phyloP scores from a whole-genome alignment of 2,888 invertebrate genomes.

The Amphipoea lucens region DNA sequence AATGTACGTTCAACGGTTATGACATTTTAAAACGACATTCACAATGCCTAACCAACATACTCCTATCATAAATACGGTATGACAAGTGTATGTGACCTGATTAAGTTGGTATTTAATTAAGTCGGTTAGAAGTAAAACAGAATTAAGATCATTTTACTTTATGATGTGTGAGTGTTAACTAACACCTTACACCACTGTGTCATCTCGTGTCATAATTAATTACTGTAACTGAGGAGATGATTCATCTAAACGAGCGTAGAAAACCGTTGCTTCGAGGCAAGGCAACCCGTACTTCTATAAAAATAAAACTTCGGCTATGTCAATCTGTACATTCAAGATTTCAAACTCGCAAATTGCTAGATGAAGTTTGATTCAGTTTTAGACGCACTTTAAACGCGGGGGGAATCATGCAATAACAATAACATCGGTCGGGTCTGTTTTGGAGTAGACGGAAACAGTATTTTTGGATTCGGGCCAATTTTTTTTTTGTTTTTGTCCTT shows the following conservation, averaged over 20 bases:
- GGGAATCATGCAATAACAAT: conserved; percentile 46
- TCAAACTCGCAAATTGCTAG: background rate
- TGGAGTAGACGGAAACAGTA: conserved; percentile 35
- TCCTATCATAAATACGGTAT: background rate
- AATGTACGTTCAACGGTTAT: background rate
- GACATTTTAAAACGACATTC: conserved; percentile 1
- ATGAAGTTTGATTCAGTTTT: conserved; percentile 16
- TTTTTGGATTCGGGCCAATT: conserved; percentile 42
- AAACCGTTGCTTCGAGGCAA: background rate
- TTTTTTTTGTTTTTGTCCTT: conserved; percentile 12
- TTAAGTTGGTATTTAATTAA: conserved; percentile 2
- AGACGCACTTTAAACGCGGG: conserved; percentile 18
- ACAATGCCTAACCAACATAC: background rate
- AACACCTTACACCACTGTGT: conserved; percentile 13
- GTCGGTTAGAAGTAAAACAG: conserved; percentile 5
- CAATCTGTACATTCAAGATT: background rate
- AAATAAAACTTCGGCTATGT: background rate
- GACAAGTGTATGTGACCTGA: background rate
- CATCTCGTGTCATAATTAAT: conserved; percentile 16
- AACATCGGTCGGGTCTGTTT: conserved; percentile 39
- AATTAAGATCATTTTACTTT: conserved; percentile 13
- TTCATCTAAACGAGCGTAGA: conserved; percentile 12
- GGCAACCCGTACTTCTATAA: background rate
- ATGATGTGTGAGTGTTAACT: conserved; percentile 6
- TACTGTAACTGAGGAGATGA: conserved; percentile 20